Percentiles rank a stretch among this genome's conserved stretches.
These are phyloP conservation scores for Hydractinia symbiolongicarpus DNA, from an alignment of 30 jellyfish, hydroid and myxozoan genomes.

Conservation along the genomic window DNA sequence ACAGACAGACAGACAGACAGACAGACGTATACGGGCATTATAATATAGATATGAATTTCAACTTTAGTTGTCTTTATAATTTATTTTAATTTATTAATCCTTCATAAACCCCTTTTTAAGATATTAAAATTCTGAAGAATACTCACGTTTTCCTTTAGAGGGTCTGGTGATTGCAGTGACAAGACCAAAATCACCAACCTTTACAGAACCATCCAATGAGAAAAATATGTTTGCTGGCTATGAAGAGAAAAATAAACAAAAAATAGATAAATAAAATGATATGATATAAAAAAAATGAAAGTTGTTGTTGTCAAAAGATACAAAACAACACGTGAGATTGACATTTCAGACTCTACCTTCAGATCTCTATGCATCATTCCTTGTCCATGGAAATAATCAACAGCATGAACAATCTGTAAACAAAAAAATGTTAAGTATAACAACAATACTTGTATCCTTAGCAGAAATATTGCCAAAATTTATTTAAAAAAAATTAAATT, in stretches of 20 bases:
- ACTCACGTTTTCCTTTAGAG: conserved; percentile 82
- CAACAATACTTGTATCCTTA: not conserved
- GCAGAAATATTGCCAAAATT: not conserved
- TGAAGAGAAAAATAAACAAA: not conserved
- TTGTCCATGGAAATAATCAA: conserved; percentile 81
- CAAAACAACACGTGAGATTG: too few species aligned
- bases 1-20: too few species aligned
- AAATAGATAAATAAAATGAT: not conserved
- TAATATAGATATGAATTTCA: too few species aligned
- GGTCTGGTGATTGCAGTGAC: conserved; percentile 98
- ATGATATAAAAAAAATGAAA: not conserved
- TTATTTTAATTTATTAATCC: too few species aligned
- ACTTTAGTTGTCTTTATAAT: too few species aligned
- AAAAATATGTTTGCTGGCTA: conserved; percentile 97
- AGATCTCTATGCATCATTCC: conserved; percentile 99
- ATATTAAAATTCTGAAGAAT: not conserved
- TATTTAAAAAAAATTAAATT: not conserved
- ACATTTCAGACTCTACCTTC: conserved; percentile 44
- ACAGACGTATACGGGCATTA: too few species aligned
- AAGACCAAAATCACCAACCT: conserved; percentile 98
- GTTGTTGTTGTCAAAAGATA: too few species aligned
- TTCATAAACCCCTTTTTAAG: too few species aligned
- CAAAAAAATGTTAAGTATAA: not conserved
- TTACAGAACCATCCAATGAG: conserved; percentile 79
- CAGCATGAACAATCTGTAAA: conserved; percentile 83